Conservation (phyloP, 2,888 invertebrate genomes). For the Polymixis flavicincta region DNA sequence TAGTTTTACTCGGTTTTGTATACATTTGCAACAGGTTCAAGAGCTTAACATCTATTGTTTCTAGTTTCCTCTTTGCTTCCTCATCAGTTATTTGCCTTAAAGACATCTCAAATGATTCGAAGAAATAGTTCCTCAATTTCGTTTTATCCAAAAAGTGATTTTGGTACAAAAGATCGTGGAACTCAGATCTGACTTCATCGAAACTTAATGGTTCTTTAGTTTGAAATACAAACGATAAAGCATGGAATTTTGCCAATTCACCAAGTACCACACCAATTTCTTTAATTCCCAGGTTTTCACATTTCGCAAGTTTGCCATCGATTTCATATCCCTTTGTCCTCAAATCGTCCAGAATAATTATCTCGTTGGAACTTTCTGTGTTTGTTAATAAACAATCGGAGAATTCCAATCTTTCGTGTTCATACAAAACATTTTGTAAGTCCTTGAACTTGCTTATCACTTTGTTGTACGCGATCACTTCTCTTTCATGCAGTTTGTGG, state of each 20-base stretch:
- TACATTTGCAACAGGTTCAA: constrained; percentile 78
- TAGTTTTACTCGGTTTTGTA: constrained; percentile 73
- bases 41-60: constrained; percentile 71
- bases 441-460: constrained; percentile 76
- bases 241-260: constrained; percentile 84
- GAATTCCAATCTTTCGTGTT: constrained; percentile 72
- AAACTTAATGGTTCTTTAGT: constrained; percentile 69
- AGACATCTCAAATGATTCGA: constrained; percentile 82
- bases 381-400: constrained; percentile 78
- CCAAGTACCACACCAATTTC: constrained; percentile 74
- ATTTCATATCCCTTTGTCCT: constrained; percentile 75
- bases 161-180: constrained; percentile 80
- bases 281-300: constrained; percentile 73
- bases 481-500: constrained; percentile 81
- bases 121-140: constrained; percentile 80
- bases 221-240: constrained; percentile 79
- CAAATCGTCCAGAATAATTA: constrained; percentile 84
- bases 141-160: constrained; percentile 80
- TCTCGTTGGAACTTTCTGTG: constrained; percentile 77
- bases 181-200: constrained; percentile 69
- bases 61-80: constrained; percentile 74
- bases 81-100: constrained; percentile 73
- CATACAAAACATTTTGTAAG: constrained; percentile 73
- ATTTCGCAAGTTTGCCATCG: constrained; percentile 73
- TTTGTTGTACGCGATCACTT: constrained; percentile 79